Conservation (phyloP, 2,113 vertebrate genomes). For the Stictonetta naevosa region DNA sequence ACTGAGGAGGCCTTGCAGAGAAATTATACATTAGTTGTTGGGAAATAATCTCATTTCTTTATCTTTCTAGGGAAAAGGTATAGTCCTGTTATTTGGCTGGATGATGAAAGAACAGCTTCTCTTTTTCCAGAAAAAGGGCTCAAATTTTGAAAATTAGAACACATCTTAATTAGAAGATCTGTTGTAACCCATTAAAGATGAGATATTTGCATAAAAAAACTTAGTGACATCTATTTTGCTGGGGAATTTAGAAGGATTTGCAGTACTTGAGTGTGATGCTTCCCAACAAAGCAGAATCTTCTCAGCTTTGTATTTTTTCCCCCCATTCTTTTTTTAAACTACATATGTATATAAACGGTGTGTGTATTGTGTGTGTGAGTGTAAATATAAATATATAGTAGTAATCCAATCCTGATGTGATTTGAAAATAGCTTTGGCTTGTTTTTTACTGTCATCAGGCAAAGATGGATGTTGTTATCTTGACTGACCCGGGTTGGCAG, state of each 20-base stretch:
- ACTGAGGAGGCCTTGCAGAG: background rate
- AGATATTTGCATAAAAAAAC: background rate
- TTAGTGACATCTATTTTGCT: background rate
- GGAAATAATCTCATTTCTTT: background rate
- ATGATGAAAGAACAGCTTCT: background rate
- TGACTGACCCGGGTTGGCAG: background rate
- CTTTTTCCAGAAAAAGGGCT: background rate
- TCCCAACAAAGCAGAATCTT: background rate
- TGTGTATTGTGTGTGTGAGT: no score
- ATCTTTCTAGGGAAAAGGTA: background rate
- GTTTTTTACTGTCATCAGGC: background rate
- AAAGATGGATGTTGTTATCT: background rate
- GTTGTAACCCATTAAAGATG: background rate
- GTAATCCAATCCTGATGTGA: accelerated
- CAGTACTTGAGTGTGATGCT: background rate
- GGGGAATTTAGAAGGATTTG: background rate
- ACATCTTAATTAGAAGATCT: background rate
- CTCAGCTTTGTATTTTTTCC: background rate
- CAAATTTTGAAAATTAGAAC: background rate
- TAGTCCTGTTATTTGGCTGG: background rate
- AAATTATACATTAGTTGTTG: background rate
- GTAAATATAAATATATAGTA: no score
- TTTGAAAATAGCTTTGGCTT: background rate
- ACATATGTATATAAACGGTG: accelerated
- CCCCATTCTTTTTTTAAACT: background rate